Base-by-base conservation (phyloP, 2,888 invertebrate genomes). In the Chelonus formosanus region DNA sequence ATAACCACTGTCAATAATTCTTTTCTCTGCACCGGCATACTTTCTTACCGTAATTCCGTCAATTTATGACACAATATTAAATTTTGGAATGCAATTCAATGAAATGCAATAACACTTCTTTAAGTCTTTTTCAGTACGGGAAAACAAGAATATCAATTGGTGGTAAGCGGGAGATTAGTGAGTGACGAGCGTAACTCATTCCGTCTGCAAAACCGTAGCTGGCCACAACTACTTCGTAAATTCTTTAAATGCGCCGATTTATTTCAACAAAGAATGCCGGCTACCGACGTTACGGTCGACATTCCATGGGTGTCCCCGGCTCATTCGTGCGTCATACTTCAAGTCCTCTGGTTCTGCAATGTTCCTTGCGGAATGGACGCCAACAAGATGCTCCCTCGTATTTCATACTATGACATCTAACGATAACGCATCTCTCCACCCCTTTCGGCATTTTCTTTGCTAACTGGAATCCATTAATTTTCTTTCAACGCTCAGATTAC, bases 181-280 rank as follows among this genome's bases (percentile, higher is more conserved):
- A 52, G 62, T 66, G 69, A 67, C 66, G 60, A 67, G 67, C 62
- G 67, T 68, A 67, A 70, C 64, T 71, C 67, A 70, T 67, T 61
- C 56, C 61, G 45, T 32, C 44, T 10, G 43, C 44, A 53, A 56
- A 55, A 61, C 48, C 58, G 63, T 20, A 20, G 20, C 47, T 47
- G 52, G 40, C 43, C 57, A 58, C 57, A 63, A 72, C 69, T 65
- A 71, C 71, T 71, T 73, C 69, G 71, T 70, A 71, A 71, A 73
- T 73, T 73, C 70, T 73, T 72, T 72, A 74, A 65, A 74, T 73
- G 74, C 67, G 67, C 68, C 73, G 70, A 73, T 74, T 73, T 70
- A 73, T 74, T 74, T 68, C 54, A 69, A 63, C 63, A 48, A 55
- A 52, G 67, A 66, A 67, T 68, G 63, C 63, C 58, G 66, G 64